A percentile compares a stretch with the other conserved stretches of the same genome.
Conservation (phyloP, 2,113 vertebrate species). For the Campylorhamphus procurvoides region DNA sequence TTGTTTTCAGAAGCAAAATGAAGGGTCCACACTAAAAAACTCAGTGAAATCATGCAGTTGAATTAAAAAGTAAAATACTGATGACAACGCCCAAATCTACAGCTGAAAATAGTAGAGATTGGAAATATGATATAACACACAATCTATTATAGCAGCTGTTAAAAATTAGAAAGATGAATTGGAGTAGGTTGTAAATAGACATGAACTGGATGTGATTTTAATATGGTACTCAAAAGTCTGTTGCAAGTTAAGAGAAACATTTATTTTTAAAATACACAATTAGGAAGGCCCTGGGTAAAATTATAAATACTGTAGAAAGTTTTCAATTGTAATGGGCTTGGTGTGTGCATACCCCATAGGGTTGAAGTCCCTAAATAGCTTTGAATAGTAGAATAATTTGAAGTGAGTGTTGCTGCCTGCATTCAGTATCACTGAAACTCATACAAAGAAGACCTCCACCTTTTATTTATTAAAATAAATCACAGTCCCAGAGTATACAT, state of each 20-base stretch:
- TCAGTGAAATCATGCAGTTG: neutral
- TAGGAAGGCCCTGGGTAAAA: neutral
- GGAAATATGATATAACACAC: neutral
- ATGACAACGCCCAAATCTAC: neutral
- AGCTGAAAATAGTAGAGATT: neutral
- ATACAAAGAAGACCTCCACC: neutral
- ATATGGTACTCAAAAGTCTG: neutral
- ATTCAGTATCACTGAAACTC: neutral
- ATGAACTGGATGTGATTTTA: neutral
- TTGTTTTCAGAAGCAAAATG: constrained; percentile 4
- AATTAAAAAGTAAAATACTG: constrained; percentile 2
- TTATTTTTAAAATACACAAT: neutral
- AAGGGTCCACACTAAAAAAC: constrained; percentile 3
- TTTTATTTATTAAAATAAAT: neutral
- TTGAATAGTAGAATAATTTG: neutral
- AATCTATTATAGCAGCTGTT: neutral
- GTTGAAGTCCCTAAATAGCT: neutral
- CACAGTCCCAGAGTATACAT: neutral
- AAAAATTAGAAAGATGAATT: neutral
- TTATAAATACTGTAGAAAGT: neutral
- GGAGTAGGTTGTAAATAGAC: neutral
- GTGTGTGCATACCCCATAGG: neutral
- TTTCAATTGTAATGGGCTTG: neutral
- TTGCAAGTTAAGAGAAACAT: neutral
- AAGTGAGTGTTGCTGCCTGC: neutral